Evolutionary conservation across 2,113 vertebrate genomes (phyloP).

Genomic region (Phalacrocorax brasilianus): DNA sequence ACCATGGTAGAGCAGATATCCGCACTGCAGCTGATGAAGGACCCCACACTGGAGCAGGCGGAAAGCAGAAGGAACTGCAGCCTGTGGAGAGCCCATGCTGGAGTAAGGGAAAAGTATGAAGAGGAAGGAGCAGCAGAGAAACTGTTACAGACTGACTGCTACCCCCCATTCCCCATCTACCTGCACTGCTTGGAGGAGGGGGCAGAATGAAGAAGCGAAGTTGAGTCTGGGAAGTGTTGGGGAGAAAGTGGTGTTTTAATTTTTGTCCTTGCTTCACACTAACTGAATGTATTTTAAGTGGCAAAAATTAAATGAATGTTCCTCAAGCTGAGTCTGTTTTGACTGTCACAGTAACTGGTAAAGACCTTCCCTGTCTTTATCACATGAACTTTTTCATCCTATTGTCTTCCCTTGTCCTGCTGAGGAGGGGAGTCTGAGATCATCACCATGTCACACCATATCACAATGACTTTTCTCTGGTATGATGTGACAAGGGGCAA

Average conservation of each 20-base stretch:
- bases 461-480: background rate
- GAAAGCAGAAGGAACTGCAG: background rate
- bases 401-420: background rate
- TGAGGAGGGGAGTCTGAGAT: background rate
- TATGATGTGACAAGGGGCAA: background rate
- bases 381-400: background rate
- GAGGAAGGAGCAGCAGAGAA: background rate
- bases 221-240: background rate
- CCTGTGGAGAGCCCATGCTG: background rate
- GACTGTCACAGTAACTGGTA: background rate
- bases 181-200: fast-evolving
- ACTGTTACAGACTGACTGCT: background rate
- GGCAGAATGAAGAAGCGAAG: background rate
- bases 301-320: background rate
- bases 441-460: background rate
- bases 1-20: background rate
- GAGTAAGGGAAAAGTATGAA: background rate
- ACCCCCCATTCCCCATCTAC: background rate
- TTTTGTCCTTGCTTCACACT: background rate
- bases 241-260: background rate
- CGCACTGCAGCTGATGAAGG: background rate
- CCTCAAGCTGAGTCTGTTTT: background rate
- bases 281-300: background rate
- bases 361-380: background rate
- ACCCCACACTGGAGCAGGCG: background rate